Evolutionary conservation across 2,797 vertebrate species (phyloP), one percentile per base, ranked within the genome.

Genomic region (Bovichtus diacanthus): DNA sequence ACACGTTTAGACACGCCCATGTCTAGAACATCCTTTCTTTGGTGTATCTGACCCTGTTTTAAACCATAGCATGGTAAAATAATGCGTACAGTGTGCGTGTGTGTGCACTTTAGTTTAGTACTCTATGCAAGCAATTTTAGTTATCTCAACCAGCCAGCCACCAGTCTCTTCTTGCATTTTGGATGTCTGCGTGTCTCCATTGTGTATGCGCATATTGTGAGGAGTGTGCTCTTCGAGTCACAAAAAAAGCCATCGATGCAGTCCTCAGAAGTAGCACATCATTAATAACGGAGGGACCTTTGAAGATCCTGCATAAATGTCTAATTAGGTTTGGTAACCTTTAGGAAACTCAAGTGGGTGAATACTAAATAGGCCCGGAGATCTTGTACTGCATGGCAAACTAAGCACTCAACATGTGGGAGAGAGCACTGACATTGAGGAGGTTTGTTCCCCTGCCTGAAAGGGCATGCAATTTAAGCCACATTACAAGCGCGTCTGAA

Each of bases 271-370:
- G 90, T 87, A 89, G 92, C 92, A 93, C 93, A 94, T 94, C 94
- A 94, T 95, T 95, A 95, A 95, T 94, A 95, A 94, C 91, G 84
- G 82, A 86, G 91, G 92, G 93, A 94, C 95, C 93, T 94, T 95
- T 95, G 93, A 93, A 95, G 92, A 94, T 95, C 92, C 92, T 88
- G 91, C 91, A 94, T 95, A 94, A 95, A 95, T 94, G 92, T 95
- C 94, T 95, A 94, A 95, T 95, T 95, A 95, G 92, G 93, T 94
- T 94, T 91, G 92, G 92, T 95, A 94, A 95, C 94, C 94, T 95
- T 95, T 94, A 94, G 93, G 92, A 94, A 94, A 94, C 91, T 83
- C 85, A 91, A 92, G 92, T 89, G 90, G 85, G 70, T 92, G 94
- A 94, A 94, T 95, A 91, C 93, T 94, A 95, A 95, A 89, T 88